phyloP scores from a whole-genome alignment of 2,888 invertebrate species.

The Azorinus chamasolen region DNA sequence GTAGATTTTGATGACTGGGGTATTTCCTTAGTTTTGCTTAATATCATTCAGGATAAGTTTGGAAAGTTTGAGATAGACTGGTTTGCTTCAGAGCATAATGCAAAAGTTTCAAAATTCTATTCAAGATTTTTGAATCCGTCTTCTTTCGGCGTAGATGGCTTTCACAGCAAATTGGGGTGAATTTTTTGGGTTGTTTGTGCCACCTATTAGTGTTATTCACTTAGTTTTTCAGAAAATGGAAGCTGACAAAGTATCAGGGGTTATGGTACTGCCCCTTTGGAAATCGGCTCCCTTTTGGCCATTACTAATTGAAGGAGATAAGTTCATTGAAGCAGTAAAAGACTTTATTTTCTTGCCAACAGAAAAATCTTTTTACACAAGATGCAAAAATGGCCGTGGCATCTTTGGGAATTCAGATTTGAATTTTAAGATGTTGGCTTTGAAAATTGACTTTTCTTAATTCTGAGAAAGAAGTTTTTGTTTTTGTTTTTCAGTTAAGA shows the following conservation, averaged over 20 bases:
- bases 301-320: too few relatives aligned
- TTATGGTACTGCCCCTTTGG: constrained; percentile 23
- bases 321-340: too few relatives aligned
- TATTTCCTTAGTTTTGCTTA: too few relatives aligned
- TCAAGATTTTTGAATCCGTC: background rate
- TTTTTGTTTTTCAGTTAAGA: too few relatives aligned
- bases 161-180: background rate
- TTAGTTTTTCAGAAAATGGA: constrained; percentile 30
- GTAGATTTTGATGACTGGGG: too few relatives aligned
- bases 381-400: too few relatives aligned
- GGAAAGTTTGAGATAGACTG: background rate
- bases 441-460: too few relatives aligned
- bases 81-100: constrained; percentile 1
- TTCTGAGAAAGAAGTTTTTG: too few relatives aligned
- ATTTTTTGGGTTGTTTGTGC: constrained; percentile 14
- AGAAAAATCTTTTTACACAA: too few relatives aligned
- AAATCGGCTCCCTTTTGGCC: constrained; percentile 40
- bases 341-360: too few relatives aligned
- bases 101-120: background rate
- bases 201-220: constrained; percentile 14
- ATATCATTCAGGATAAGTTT: background rate
- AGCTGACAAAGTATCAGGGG: background rate
- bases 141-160: background rate
- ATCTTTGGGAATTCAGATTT: too few relatives aligned
- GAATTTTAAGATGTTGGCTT: too few relatives aligned